Base-by-base conservation (phyloP, 2,888 invertebrate species). In the Plebejus argus region DNA sequence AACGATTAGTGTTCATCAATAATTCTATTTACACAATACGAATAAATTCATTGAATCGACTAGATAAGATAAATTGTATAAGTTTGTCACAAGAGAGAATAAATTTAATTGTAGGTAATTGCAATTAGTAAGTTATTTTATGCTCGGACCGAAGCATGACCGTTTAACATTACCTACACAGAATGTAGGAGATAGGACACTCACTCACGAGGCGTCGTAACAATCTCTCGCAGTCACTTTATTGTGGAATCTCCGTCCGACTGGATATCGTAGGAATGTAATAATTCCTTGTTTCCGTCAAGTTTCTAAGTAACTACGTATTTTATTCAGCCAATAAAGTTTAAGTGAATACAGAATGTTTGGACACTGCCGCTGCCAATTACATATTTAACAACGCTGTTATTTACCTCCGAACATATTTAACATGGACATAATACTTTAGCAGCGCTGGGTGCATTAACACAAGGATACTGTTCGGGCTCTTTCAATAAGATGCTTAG, bases 141-240 rank as follows among this genome's bases (percentile, higher is more conserved):
- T 49, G 53, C 53, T 74, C 15, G 23, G 28, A 53, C 20, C 45
- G 5, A 39, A 74, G 74, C 49, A 28, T 49, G 23, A 28, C 45
- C 74, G 28, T 74, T 53, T 74, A 74, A 74, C 74, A 76, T 77
- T 77, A n/a, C n/a, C n/a, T n/a, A 75, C 77, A 77, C 77, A 35
- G 76, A 78, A 78, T 76, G 76, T 78, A 66, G 76, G 72, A 72
- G 77, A 77, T 61, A 76, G 71, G 72, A 72, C 77, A 70, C 79
- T 77, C 78, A 77, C 76, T 76, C 79, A 79, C 80, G 79, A 79
- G 79, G 81, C 79, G 33, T 79, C 77, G 77, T 79, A 79, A 79
- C 79, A 79, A 77, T 79, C 79, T 81, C 80, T 81, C 79, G 80
- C 80, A 81, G 78, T 78, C 81, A 79, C 78, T 80, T 81, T 80